A percentile compares a stretch with the other conserved stretches of the same genome.
These are phyloP conservation scores for Spinibarbus caldwelli DNA, from an alignment of 2,797 vertebrate genomes.

Conservation along the genomic window DNA sequence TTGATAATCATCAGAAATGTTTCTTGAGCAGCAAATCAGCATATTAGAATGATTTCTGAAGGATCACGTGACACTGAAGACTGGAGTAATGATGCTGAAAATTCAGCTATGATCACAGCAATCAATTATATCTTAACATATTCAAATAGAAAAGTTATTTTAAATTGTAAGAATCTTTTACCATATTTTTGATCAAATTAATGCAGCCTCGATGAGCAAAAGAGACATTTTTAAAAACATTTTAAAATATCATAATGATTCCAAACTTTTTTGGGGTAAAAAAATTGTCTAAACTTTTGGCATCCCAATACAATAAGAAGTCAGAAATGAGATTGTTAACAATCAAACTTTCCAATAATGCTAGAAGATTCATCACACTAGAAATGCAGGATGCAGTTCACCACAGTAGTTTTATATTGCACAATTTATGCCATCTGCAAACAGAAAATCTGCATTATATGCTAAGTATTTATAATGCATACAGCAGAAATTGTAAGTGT, in stretches of 20 bases:
- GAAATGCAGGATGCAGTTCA: neutral
- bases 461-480: neutral
- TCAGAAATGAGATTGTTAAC: no score
- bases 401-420: neutral
- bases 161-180: no score
- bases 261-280: no score
- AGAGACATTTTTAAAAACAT: no score
- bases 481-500: neutral
- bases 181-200: neutral
- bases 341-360: no score
- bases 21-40: neutral
- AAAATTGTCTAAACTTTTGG: no score
- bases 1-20: neutral
- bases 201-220: neutral
- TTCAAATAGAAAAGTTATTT: no score
- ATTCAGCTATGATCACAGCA: neutral
- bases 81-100: neutral
- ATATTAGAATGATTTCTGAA: neutral
- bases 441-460: neutral
- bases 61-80: neutral
- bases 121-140: neutral
- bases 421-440: neutral
- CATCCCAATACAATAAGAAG: no score
- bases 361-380: neutral
- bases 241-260: no score